Percentiles rank a stretch among this genome's conserved stretches.
These are phyloP conservation scores for Lamproptera curius DNA, from an alignment of 2,888 invertebrate species.

Conservation along the genomic window DNA sequence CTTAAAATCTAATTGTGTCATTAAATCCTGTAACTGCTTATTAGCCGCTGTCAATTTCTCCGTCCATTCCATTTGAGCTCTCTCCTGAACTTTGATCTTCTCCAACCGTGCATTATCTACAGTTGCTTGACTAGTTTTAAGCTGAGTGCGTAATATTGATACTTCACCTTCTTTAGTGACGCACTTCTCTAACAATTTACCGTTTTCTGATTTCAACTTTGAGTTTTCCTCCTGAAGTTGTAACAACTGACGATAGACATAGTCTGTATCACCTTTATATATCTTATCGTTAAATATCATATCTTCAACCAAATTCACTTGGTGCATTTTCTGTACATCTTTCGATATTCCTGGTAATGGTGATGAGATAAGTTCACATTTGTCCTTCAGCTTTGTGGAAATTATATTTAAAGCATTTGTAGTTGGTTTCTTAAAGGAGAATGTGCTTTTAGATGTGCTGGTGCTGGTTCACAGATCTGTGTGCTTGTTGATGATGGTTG, in stretches of 20 bases:
- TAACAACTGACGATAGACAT: constrained; percentile 52
- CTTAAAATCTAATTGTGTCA: constrained; percentile 78
- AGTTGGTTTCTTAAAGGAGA: constrained; percentile 57
- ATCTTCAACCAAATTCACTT: constrained; percentile 42
- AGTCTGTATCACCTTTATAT: constrained; percentile 47
- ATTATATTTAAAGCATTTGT: constrained; percentile 34
- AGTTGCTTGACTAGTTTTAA: constrained; percentile 64
- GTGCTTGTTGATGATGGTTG: constrained; percentile 62
- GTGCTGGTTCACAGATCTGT: constrained; percentile 41
- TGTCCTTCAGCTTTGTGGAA: constrained; percentile 54
- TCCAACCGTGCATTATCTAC: constrained; percentile 65
- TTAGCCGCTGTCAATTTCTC: constrained; percentile 60
- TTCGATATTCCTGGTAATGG: constrained; percentile 60
- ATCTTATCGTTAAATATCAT: constrained; percentile 54
- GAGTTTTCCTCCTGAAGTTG: constrained; percentile 61
- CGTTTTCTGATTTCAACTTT: constrained; percentile 64
- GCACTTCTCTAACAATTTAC: constrained; percentile 66
- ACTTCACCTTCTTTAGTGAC: constrained; percentile 78
- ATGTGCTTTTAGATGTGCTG: constrained; percentile 51
- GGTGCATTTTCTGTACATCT: constrained; percentile 34
- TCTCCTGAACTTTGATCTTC: constrained; percentile 62
- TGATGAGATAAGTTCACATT: constrained; percentile 57
- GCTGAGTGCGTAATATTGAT: constrained; percentile 72
- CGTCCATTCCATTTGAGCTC: constrained; percentile 70
- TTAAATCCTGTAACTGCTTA: constrained; percentile 62